These are phyloP conservation scores for Sminthurinus aureus DNA, from an alignment of 2,888 invertebrate genomes.

Conservation along the genomic window DNA sequence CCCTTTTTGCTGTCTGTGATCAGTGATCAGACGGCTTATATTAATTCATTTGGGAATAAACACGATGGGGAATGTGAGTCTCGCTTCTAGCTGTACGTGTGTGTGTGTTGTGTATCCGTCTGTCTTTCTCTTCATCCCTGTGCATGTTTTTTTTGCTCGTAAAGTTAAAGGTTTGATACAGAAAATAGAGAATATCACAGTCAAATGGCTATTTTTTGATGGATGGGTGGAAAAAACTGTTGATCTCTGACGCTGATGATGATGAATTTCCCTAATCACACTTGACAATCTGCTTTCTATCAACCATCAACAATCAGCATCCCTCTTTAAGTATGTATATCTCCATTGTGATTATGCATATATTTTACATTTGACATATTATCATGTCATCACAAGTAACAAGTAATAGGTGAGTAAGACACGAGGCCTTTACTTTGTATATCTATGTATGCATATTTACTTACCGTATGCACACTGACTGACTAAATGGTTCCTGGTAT, in stretches of 20 bases:
- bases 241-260: constrained; percentile 55
- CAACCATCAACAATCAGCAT: constrained; percentile 38
- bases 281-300: constrained; percentile 47
- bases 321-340: too few species aligned
- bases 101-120: not conserved
- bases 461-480: too few species aligned
- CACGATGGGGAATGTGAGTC: not conserved
- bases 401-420: too few species aligned
- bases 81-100: not conserved
- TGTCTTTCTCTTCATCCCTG: constrained; percentile 8
- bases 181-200: constrained; percentile 11
- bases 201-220: constrained; percentile 47
- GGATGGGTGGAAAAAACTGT: constrained; percentile 50
- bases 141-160: too few species aligned
- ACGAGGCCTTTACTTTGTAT: too few species aligned
- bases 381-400: too few species aligned
- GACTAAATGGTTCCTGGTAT: too few species aligned
- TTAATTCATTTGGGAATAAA: not conserved
- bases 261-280: constrained; percentile 52
- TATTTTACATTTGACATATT: too few species aligned
- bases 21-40: too few species aligned
- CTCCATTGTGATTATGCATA: too few species aligned
- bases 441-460: too few species aligned
- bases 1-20: too few species aligned
- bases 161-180: constrained; percentile 14